Evolutionary conservation across 2,888 invertebrate species (phyloP), one percentile per base, ranked within the genome.

Genomic region (Escarpia spicata): DNA sequence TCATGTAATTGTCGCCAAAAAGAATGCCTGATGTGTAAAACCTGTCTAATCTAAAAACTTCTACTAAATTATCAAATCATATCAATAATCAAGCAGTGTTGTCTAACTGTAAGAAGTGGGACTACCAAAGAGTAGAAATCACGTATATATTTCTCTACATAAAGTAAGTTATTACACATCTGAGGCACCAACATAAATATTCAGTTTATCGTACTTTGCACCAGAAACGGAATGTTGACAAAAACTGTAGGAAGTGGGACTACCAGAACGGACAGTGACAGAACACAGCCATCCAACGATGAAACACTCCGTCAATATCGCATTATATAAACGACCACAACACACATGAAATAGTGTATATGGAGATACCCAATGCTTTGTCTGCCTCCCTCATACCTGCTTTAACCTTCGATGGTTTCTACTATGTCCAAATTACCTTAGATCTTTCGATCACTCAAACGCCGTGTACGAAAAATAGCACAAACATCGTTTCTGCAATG

Each of bases 191-290:
- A 52, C 75, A 8, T 75, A 4, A 75, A 75, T 75, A 26, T n/a
- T 75, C 26, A n/a, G 75, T 15, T 75, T 75, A n/a, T 6, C 1
- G 19, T 26, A n/a, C 75, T 6, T 75, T n/a, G n/a, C 6, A 75
- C 19, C 19, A 26, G 6, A 26, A 75, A 6, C 19, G 6, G 19
- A 75, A 26, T 26, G 26, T 75, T 75, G 75, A 75, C 12, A 52
- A 75, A 52, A 75, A 75, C 75, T 60, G 60, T 60, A 26, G 75
- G 75, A 75, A 75, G 75, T 75, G 75, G 75, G 75, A 75, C 26
- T 75, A 75, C 75, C 75, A 75, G 75, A 75, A 75, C 26, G 75
- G 75, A 75, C 75, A 75, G 75, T 75, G 75, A 75, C n/a, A 75
- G 15, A 75, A 75, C 75, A 75, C 75, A 75, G 75, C 75, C 75